Evolutionary conservation across 1,140 invertebrate genomes (phyloP), one percentile per base, ranked within the genome.

Genomic region (Hyposmocoma kahamanoa): DNA sequence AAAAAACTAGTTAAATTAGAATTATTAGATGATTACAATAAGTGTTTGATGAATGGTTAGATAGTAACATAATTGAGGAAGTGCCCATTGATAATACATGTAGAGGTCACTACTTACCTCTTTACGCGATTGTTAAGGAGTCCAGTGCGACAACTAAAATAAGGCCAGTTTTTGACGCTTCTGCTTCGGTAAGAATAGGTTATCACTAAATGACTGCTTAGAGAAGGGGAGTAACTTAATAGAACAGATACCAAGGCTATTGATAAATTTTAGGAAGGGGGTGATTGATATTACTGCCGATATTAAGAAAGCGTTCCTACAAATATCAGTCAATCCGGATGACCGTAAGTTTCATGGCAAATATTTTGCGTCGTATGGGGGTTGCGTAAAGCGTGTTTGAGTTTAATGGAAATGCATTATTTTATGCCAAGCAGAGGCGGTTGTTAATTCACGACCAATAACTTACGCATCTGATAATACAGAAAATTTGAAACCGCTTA

Each of bases 281-380:
- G 62, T 49, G 34, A 63, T 67, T 50, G 81, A 60, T 18, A 57
- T 85, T 0, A 66, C 68, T 1, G 56, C 79, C 0, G 85, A 87
- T 42, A 85, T 88, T 6, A 50, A 60, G 26, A 78, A 76, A 30
- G 84, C 75, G 0, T 88, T 87, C 64, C 50, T 81, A 9, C 70
- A 82, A 51, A 79, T 88, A n/a, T 34, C 19, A 9, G 17, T 74
- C 17, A 2, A 21, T 38, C 18, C 47, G 20, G 28, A 53, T 4
- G 71, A 86, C 44, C 22, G 79, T 19, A 57, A 80, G 36, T 62
- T 54, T 50, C 20, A n/a, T n/a, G n/a, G n/a, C n/a, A n/a, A n/a
- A n/a, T n/a, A n/a, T n/a, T n/a, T n/a, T n/a, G n/a, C n/a, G n/a
- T n/a, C n/a, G n/a, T n/a, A n/a, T n/a, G n/a, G n/a, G n/a, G n/a